Evolutionary conservation across 2,113 vertebrate species (phyloP).

Genomic region (Eclectus roratus): DNA sequence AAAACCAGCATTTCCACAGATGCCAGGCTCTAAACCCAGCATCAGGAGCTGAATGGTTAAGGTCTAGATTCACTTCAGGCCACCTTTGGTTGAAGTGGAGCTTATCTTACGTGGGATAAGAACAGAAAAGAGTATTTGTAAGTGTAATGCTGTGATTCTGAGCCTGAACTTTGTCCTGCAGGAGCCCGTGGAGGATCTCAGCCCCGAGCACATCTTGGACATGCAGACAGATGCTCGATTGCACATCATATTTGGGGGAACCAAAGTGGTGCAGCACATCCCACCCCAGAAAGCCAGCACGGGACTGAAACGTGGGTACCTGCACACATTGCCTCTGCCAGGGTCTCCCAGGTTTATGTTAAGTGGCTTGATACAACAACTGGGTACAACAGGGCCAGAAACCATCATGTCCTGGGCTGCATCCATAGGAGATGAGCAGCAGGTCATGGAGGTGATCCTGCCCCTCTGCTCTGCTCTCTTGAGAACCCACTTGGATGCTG

Average conservation of each 20-base stretch:
- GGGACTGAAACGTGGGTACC: constrained; percentile 88
- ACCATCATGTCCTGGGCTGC: not conserved
- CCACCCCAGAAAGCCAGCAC: constrained; percentile 87
- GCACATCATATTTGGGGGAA: constrained; percentile 92
- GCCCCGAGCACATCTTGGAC: constrained; percentile 82
- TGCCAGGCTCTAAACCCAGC: not conserved
- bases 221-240: constrained; percentile 85
- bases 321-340: rapidly evolving
- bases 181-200: constrained; percentile 93
- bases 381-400: not conserved
- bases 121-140: not conserved
- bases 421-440: not conserved
- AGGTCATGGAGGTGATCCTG: not conserved
- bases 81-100: not conserved
- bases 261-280: constrained; percentile 94
- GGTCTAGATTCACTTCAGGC: not conserved
- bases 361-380: not conserved
- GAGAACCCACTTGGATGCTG: not conserved
- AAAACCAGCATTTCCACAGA: not conserved
- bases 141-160: not conserved
- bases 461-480: not conserved
- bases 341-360: no score
- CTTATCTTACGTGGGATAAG: not conserved
- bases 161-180: constrained; percentile 1
- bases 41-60: not conserved